Evolutionary conservation across 2,113 vertebrate genomes (phyloP).

Genomic region (Silurus meridionalis): DNA sequence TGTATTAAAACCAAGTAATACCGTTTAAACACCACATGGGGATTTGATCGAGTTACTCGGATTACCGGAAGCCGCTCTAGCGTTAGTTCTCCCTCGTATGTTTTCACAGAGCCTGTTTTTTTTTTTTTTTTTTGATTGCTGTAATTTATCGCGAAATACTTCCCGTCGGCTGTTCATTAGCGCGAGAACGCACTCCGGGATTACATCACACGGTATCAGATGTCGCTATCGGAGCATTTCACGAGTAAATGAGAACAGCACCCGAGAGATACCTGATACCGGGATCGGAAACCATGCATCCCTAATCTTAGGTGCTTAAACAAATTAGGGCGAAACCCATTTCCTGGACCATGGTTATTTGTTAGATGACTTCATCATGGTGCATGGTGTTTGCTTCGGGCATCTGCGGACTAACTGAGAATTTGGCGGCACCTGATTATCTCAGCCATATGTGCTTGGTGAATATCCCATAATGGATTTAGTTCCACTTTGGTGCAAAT

Average conservation of each 20-base stretch:
- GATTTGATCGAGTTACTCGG: neutral
- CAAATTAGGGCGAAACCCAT: neutral
- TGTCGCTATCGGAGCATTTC: neutral
- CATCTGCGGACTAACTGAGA: neutral
- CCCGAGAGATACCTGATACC: neutral
- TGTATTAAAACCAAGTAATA: neutral
- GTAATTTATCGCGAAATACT: neutral
- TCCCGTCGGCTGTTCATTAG: neutral
- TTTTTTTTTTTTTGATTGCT: neutral
- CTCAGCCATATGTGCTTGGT: too few species aligned
- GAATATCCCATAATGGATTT: neutral
- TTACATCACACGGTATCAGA: neutral
- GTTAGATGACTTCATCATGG: constrained; percentile 10
- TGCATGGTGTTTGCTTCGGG: neutral
- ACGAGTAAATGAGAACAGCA: neutral
- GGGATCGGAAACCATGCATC: neutral
- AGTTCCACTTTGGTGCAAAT: neutral
- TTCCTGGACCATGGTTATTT: constrained; percentile 8
- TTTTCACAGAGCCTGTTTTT: neutral
- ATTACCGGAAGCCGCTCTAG: neutral
- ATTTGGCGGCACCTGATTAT: neutral
- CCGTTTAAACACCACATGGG: neutral
- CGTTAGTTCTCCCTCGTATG: too few species aligned
- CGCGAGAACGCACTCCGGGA: neutral
- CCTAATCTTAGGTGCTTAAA: neutral